Evolutionary conservation across 1,140 invertebrate genomes (phyloP).

Genomic region (Amyelois transitella): DNA sequence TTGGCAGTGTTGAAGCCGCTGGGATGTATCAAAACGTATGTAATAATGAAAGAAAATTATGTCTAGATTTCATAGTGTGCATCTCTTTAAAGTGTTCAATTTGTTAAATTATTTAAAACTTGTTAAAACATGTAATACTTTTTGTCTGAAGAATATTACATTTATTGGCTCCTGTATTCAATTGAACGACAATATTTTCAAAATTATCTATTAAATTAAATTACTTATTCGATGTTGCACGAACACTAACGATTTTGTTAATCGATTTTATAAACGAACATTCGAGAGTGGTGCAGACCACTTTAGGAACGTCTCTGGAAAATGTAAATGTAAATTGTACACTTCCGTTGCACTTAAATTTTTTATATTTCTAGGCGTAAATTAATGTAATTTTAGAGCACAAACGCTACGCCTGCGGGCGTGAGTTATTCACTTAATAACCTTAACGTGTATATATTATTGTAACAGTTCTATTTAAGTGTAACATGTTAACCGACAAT

Average conservation of each 20-base stretch:
- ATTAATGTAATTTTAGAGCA: slow-evolving; percentile 53
- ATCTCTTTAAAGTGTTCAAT: no score
- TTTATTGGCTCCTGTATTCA: background rate
- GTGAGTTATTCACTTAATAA: background rate
- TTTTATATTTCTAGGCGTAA: slow-evolving; percentile 58
- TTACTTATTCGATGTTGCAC: background rate
- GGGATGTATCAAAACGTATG: no score
- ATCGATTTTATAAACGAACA: background rate
- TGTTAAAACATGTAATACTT: no score
- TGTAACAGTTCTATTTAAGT: slow-evolving; percentile 31
- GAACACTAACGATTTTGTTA: background rate
- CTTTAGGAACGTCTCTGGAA: slow-evolving; percentile 6
- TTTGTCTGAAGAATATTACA: background rate
- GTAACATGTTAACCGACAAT: slow-evolving; percentile 42
- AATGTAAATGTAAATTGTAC: slow-evolving; percentile 37
- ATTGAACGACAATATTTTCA: background rate
- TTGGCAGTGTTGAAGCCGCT: no score
- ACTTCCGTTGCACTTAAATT: slow-evolving; percentile 43
- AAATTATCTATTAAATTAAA: background rate
- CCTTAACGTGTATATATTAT: slow-evolving; percentile 27
- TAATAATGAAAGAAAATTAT: no score
- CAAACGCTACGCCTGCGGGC: slow-evolving; percentile 34
- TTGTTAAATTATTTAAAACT: no score
- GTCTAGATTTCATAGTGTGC: no score
- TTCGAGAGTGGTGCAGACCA: background rate